Percentiles rank a stretch among this genome's conserved stretches.
Conservation (phyloP, 2,888 invertebrate species). For the Archips crataeganus region DNA sequence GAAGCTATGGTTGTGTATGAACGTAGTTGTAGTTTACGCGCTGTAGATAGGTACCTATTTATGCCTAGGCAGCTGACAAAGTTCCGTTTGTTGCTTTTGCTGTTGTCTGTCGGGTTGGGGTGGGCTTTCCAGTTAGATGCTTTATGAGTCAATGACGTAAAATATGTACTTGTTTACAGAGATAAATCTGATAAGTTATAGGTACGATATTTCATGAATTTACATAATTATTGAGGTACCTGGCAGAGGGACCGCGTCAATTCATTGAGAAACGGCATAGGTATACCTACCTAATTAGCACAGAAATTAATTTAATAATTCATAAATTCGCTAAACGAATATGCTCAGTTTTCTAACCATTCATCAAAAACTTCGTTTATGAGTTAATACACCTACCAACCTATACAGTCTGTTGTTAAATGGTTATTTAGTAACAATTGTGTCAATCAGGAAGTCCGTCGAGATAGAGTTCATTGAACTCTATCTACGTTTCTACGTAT, state of each 20-base stretch:
- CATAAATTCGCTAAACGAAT: neutral
- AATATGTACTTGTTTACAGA: neutral
- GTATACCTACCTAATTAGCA: neutral
- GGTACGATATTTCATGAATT: neutral
- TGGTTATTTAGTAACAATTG: slow-evolving; percentile 30
- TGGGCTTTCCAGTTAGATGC: slow-evolving; percentile 33
- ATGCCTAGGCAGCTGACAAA: slow-evolving; percentile 22
- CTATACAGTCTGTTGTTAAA: slow-evolving; percentile 4
- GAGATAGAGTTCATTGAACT: slow-evolving; percentile 29
- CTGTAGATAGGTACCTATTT: slow-evolving; percentile 25
- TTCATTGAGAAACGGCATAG: neutral
- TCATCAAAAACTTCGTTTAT: neutral
- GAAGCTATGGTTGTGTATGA: slow-evolving; percentile 54
- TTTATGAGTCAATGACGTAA: slow-evolving; percentile 16
- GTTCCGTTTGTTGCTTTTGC: slow-evolving; percentile 40
- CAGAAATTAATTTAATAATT: no score
- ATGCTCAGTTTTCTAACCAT: neutral
- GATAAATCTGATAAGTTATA: neutral
- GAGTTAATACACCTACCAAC: neutral
- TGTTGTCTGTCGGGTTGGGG: slow-evolving; percentile 28
- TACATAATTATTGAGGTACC: neutral
- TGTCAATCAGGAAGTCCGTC: slow-evolving; percentile 21
- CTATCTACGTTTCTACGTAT: slow-evolving; percentile 16
- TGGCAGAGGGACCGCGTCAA: neutral
- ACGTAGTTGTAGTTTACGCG: slow-evolving; percentile 43